Conservation (phyloP, 2,888 invertebrate species). For the Leucania comma region DNA sequence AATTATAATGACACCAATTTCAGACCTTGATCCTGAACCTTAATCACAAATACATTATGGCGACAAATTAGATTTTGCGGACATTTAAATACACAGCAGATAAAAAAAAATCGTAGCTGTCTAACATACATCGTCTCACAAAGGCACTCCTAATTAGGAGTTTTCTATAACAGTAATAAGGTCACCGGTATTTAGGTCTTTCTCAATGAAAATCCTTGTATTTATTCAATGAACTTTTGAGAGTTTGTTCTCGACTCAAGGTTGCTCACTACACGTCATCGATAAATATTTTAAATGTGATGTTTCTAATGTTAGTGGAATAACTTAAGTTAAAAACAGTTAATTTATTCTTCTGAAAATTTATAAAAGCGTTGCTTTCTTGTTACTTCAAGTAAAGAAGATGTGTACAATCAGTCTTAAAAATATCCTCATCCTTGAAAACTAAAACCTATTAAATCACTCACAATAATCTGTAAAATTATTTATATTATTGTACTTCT, state of each 20-base stretch:
- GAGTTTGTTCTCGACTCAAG: slow-evolving; percentile 14
- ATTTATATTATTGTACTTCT: slow-evolving; percentile 6
- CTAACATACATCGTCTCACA: background rate
- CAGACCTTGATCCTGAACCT: background rate
- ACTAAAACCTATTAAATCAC: slow-evolving; percentile 9
- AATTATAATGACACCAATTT: slow-evolving; percentile 14
- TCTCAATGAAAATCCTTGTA: slow-evolving; percentile 47
- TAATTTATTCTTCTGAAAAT: background rate
- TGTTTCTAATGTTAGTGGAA: slow-evolving; percentile 5
- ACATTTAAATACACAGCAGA: background rate
- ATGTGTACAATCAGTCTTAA: slow-evolving; percentile 67
- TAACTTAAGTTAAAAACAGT: slow-evolving; percentile 6
- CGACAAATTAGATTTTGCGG: slow-evolving; percentile 5
- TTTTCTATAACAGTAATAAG: slow-evolving; percentile 16
- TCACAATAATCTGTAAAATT: background rate
- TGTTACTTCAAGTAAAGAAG: slow-evolving; percentile 38
- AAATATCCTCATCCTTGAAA: slow-evolving; percentile 59
- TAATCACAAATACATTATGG: background rate
- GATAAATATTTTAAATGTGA: slow-evolving; percentile 16
- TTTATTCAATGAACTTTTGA: slow-evolving; percentile 10
- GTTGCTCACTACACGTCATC: background rate
- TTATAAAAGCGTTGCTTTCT: slow-evolving; percentile 1
- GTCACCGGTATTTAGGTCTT: slow-evolving; percentile 19
- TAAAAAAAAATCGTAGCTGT: background rate
- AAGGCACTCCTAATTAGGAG: background rate